These are phyloP conservation scores for Notamacropus eugenii DNA, from an alignment of 2,797 vertebrate species.

Conservation along the genomic window DNA sequence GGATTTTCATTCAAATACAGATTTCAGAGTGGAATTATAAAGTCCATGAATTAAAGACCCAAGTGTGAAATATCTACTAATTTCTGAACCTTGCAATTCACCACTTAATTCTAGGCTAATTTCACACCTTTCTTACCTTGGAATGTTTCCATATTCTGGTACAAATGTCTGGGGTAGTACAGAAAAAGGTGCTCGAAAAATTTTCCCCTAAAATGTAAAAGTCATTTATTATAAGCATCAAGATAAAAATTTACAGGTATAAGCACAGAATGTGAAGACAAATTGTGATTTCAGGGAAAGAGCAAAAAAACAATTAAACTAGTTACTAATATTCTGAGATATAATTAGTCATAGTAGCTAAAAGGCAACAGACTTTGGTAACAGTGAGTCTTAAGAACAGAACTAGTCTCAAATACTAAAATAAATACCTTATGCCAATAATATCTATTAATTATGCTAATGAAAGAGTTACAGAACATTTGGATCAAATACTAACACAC, in stretches of 20 bases:
- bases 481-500: too few species aligned
- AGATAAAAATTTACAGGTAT: slow-evolving; percentile 8
- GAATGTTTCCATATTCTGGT: slow-evolving; percentile 91
- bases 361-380: too few species aligned
- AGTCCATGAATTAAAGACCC: slow-evolving; percentile 37
- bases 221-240: slow-evolving; percentile 26
- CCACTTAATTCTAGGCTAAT: slow-evolving; percentile 15
- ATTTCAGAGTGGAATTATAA: slow-evolving; percentile 6
- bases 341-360: too few species aligned
- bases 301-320: slow-evolving; percentile 52
- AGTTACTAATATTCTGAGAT: not conserved
- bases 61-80: slow-evolving; percentile 33
- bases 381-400: too few species aligned
- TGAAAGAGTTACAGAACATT: too few species aligned
- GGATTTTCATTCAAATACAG: slow-evolving; percentile 11
- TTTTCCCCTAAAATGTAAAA: slow-evolving; percentile 87
- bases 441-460: too few species aligned
- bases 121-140: slow-evolving; percentile 87
- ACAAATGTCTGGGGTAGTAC: slow-evolving; percentile 89
- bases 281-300: slow-evolving; percentile 39
- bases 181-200: slow-evolving; percentile 92
- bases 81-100: slow-evolving; percentile 50
- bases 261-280: slow-evolving; percentile 29
- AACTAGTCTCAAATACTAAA: too few species aligned
- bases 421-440: too few species aligned